Base-by-base conservation (phyloP, 2,888 invertebrate genomes). In the Drosophila mimetica region DNA sequence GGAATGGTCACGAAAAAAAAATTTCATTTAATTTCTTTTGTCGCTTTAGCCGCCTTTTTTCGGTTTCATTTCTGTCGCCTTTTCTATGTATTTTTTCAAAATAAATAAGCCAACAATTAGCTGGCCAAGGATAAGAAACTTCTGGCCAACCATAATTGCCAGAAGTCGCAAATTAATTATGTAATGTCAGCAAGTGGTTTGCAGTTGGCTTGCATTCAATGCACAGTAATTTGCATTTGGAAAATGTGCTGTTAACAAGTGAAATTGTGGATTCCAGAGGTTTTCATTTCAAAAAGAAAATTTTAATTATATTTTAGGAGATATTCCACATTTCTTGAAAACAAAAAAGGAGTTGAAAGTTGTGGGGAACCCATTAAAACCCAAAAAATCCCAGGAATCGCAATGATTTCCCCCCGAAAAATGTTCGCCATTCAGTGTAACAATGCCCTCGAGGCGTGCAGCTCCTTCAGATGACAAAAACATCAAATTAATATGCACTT, bases 21-120 rank as follows among this genome's bases (percentile, higher is more conserved):
- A 52, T 71, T 74, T 74, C 66, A 71, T 76, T 74, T 74, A 61
- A 67, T 77, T 82, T 63, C 50, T 59, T 59, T 58, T 47, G 48
- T 69, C 52, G 53, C 50, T 44, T 39, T 51, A 50, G 52, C 50
- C 20, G 48, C 53, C 53, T 77, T 18, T 20, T 77, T 64, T 42
- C n/a, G 52, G 41, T 42, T 60, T 51, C 39, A 47, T 44, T 67
- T 52, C 54, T 28, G 30, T 6, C 5, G 46, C 39, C 46, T 14
- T 47, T 61, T 63, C 41, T 25, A 50, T 48, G 59, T 52, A 41
- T 39, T 42, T 51, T 64, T 42, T 63, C 36, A 18, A 76, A 76
- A 76, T 75, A 79, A 77, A 79, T 80, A 84, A 74, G 76, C 70
- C 66, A 72, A 80, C 78, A 80, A 84, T 80, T 83, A 79, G 77